phyloP scores from a whole-genome alignment of 2,113 vertebrate genomes.

The Nothocercus nigrocapillus region DNA sequence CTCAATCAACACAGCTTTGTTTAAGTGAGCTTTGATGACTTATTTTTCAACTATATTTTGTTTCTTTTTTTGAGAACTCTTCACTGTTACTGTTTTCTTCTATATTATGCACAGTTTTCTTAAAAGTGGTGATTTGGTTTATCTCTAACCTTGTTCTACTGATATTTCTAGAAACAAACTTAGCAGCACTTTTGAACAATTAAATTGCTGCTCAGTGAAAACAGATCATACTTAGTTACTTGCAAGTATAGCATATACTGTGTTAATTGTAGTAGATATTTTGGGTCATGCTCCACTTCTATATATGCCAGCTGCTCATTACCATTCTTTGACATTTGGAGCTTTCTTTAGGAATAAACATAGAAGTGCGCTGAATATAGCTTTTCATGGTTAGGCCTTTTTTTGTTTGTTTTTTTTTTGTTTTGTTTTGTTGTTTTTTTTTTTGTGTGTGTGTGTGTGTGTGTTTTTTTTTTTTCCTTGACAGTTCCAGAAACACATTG shows the following conservation, averaged over 20 bases:
- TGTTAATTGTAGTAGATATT: conserved; percentile 23
- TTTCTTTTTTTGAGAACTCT: neutral
- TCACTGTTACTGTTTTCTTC: neutral
- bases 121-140: neutral
- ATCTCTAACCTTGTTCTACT: neutral
- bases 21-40: neutral
- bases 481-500: neutral
- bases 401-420: neutral
- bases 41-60: neutral
- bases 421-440: neutral
- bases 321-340: neutral
- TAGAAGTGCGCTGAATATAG: conserved; percentile 19
- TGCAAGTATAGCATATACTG: neutral
- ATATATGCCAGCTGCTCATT: conserved; percentile 33
- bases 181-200: neutral
- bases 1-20: neutral
- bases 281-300: conserved; percentile 28
- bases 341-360: conserved; percentile 40
- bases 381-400: neutral
- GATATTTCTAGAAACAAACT: neutral
- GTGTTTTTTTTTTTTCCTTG: neutral
- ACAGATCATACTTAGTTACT: neutral
- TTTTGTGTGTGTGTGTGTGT: neutral
- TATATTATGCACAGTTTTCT: neutral
- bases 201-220: neutral